Evolutionary conservation across 1,140 invertebrate species (phyloP), one percentile per base, ranked within the genome.

Genomic region (Nasonia giraulti): DNA sequence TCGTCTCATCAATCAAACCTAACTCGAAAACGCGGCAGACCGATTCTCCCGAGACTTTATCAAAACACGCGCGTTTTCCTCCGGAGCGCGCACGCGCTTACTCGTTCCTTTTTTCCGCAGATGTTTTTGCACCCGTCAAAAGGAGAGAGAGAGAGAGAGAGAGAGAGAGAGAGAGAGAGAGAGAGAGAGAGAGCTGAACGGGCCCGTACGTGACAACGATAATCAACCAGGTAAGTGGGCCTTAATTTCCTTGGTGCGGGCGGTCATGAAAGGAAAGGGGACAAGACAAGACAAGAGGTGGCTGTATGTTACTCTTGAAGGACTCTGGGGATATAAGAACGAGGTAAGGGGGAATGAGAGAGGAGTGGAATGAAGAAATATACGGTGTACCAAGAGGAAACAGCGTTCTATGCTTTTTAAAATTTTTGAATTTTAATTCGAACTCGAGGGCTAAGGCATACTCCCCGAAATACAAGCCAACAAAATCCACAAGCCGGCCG

Each of bases 161-260:
- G 33, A 37, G 4, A 37, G 33, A 37, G 33, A 37, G 33, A 37
- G 33, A 37, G 33, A 37, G 33, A 37, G 33, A 37, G 33, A 37
- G 33, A 37, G 33, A 37, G 33, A 37, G 27, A 27, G 47, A 50
- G 47, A 17, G 14, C 71, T 82, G 88, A 87, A 85, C 82, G 75
- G 79, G 87, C 77, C 87, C 87, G 89, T 91, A 91, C 89, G 91
- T 90, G 90, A 91, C 91, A 90, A 90, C 91, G 89, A 92, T 92
- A 91, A 92, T 92, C 89, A 89, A 89, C 87, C 88, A 88, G 89
- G 88, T 92, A 91, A 92, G 90, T 91, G 90, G 87, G 89, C 87
- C 89, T 92, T 92, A 92, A 92, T 92, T 92, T 91, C 87, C 88
- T 88, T 87, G 90, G 89, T 85, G 90, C 89, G 90, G 91, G 89